A percentile compares a stretch with the other conserved stretches of the same genome.
These are phyloP conservation scores for Monomorium pharaonis DNA, from an alignment of 1,140 invertebrate genomes.

Conservation along the genomic window DNA sequence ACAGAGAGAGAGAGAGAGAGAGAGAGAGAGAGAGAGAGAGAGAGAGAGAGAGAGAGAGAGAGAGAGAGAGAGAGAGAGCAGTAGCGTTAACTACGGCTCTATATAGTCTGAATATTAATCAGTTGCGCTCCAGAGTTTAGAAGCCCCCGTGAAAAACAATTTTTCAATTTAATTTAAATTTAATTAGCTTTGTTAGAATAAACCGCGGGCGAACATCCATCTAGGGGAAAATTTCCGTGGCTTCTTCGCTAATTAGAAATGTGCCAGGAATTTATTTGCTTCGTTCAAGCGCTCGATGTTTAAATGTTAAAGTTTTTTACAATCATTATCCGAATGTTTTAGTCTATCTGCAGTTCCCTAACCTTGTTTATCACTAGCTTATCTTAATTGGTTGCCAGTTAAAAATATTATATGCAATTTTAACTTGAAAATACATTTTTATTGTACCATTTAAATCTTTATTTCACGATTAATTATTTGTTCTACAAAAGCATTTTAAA, in stretches of 20 bases:
- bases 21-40: no score
- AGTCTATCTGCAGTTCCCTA: not conserved
- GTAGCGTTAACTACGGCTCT: not conserved
- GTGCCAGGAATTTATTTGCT: not conserved
- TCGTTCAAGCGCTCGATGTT: not conserved
- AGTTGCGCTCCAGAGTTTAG: not conserved
- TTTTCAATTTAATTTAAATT: constrained; percentile 7
- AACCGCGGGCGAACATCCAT: not conserved
- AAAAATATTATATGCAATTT: not conserved
- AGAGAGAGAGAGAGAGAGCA: no score
- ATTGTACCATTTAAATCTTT: not conserved
- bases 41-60: no score
- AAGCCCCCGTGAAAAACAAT: not conserved
- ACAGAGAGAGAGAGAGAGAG: no score
- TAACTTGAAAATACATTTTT: not conserved
- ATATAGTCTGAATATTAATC: not conserved
- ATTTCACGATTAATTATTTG: not conserved
- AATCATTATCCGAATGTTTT: not conserved
- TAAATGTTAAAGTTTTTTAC: not conserved
- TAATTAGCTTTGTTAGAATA: not conserved
- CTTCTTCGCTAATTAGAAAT: constrained; percentile 15
- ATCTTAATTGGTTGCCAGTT: not conserved
- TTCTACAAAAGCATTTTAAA: not conserved
- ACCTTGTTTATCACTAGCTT: not conserved
- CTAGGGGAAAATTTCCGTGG: not conserved